phyloP scores from a whole-genome alignment of 2,888 invertebrate species.

The Ethmia dodecea region DNA sequence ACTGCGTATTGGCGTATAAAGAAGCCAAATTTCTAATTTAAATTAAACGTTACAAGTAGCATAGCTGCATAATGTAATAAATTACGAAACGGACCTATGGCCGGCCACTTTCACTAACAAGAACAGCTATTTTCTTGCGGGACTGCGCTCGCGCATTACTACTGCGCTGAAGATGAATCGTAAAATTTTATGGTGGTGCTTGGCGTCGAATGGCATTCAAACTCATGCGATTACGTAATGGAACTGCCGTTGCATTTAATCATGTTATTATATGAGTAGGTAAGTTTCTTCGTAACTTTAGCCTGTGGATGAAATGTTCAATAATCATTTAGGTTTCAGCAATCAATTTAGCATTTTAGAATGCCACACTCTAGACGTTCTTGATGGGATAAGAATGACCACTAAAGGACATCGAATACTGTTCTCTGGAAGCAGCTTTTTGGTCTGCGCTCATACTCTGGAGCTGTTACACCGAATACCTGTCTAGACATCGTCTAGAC shows the following conservation, averaged over 20 bases:
- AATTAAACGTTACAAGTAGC: slow-evolving; percentile 21
- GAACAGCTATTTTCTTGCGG: slow-evolving; percentile 58
- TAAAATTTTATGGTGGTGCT: slow-evolving; percentile 42
- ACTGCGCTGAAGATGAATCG: slow-evolving; percentile 42
- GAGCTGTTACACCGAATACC: slow-evolving; percentile 64
- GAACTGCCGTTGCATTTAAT: neutral
- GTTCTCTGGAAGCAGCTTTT: slow-evolving; percentile 33
- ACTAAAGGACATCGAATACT: slow-evolving; percentile 26
- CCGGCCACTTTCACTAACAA: slow-evolving; percentile 65
- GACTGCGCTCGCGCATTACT: slow-evolving; percentile 35
- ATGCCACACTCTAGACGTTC: too few species aligned
- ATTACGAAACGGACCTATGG: slow-evolving; percentile 63
- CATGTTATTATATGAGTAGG: too few species aligned
- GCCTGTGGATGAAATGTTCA: too few species aligned
- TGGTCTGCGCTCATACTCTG: slow-evolving; percentile 53
- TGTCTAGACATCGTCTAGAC: slow-evolving; percentile 75
- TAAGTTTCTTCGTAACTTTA: too few species aligned
- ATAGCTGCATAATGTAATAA: slow-evolving; percentile 38
- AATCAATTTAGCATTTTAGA: too few species aligned
- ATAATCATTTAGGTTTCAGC: too few species aligned
- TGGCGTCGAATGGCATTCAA: neutral
- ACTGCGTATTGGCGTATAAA: slow-evolving; percentile 3
- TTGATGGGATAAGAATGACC: slow-evolving; percentile 10
- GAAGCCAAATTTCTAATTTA: slow-evolving; percentile 21
- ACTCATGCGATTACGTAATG: slow-evolving; percentile 5